Conservation (phyloP, 2,113 vertebrate species). For the Sardina pilchardus region DNA sequence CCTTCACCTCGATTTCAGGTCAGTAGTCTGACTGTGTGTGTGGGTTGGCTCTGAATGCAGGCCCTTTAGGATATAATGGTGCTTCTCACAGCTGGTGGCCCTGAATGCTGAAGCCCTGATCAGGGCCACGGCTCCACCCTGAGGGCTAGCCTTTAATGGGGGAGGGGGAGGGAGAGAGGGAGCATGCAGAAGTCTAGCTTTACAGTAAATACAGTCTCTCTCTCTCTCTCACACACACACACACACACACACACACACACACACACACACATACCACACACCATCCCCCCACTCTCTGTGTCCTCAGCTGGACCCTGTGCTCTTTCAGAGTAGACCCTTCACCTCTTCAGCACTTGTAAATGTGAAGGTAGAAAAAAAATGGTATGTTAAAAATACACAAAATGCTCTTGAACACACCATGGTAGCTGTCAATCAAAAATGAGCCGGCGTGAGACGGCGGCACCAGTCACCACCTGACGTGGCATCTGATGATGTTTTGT, state of each 20-base stretch:
- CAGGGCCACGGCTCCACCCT: background rate
- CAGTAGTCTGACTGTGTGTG: background rate
- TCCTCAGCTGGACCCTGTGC: no score
- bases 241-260: background rate
- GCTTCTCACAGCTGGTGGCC: background rate
- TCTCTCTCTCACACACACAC: background rate
- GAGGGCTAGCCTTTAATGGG: background rate
- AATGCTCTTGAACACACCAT: no score
- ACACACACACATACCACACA: background rate
- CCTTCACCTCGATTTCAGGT: no score
- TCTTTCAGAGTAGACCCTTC: no score
- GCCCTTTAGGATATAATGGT: background rate
- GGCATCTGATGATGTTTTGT: no score
- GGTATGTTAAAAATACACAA: no score
- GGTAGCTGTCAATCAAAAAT: no score
- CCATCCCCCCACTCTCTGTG: no score
- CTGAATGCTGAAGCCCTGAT: background rate
- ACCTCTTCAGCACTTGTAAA: no score
- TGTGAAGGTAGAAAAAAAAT: no score
- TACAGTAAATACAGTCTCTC: background rate
- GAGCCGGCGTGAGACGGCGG: no score
- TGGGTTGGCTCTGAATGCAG: background rate
- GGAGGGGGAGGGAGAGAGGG: background rate
- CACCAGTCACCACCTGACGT: no score
- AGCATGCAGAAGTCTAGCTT: background rate